phyloP scores from a whole-genome alignment of 2,113 vertebrate genomes.

The Psophia crepitans region DNA sequence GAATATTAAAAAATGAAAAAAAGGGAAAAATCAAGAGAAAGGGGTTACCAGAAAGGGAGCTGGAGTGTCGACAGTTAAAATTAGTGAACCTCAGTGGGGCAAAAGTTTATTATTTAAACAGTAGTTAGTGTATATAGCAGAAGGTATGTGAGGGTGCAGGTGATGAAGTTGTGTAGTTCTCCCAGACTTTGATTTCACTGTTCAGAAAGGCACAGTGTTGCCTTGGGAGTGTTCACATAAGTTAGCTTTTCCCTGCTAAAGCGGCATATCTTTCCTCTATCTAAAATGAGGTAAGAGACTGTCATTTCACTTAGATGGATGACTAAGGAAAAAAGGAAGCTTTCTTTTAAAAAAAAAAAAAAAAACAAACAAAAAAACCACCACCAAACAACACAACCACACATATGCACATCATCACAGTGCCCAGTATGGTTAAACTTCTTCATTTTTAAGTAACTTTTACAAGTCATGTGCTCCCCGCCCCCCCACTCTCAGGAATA shows the following conservation, averaged over 20 bases:
- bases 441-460: neutral
- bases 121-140: neutral
- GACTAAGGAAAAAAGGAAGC: neutral
- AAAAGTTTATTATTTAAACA: constrained; percentile 31
- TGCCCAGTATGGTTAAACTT: neutral
- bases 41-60: neutral
- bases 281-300: neutral
- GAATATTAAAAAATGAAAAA: neutral
- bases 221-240: neutral
- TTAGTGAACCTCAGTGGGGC: neutral
- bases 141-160: neutral
- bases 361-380: too few relatives aligned
- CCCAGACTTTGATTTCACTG: neutral
- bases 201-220: neutral
- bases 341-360: neutral
- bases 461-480: neutral
- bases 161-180: neutral
- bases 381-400: neutral
- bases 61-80: neutral
- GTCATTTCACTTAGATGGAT: neutral
- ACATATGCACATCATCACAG: neutral
- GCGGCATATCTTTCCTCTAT: neutral
- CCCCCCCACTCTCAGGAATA: neutral
- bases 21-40: neutral
- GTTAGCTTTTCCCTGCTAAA: neutral